These are phyloP conservation scores for Pyrgilauda ruficollis DNA, from an alignment of 2,113 vertebrate genomes.

Conservation along the genomic window DNA sequence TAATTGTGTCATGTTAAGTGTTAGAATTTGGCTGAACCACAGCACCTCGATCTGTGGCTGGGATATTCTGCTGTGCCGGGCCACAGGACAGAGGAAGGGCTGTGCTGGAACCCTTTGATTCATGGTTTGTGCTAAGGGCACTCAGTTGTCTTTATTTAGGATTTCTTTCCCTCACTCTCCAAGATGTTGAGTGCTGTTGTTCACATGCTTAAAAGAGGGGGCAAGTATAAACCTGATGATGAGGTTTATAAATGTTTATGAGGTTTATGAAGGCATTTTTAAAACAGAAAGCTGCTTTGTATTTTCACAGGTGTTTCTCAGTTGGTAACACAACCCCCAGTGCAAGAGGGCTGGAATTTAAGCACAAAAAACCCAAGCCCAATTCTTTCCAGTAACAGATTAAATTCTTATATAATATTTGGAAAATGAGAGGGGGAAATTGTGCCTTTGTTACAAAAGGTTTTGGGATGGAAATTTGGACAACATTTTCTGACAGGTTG, in stretches of 20 bases:
- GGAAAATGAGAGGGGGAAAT: neutral
- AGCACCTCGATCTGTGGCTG: accelerated
- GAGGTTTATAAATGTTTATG: neutral
- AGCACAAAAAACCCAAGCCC: accelerated
- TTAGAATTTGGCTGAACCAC: neutral
- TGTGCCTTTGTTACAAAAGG: neutral
- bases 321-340: neutral
- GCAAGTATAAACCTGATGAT: neutral
- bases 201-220: neutral
- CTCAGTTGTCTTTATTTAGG: neutral
- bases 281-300: neutral
- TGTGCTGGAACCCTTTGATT: neutral
- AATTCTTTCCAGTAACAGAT: neutral
- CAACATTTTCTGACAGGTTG: accelerated
- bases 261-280: neutral
- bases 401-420: neutral
- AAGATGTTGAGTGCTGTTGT: neutral
- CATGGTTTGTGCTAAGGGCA: neutral
- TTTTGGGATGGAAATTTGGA: neutral
- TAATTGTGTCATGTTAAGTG: neutral
- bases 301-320: neutral
- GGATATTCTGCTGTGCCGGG: neutral
- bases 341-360: neutral
- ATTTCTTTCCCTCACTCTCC: neutral
- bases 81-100: neutral